phyloP scores from a whole-genome alignment of 1,140 invertebrate genomes.

The Tetraneura akinire region DNA sequence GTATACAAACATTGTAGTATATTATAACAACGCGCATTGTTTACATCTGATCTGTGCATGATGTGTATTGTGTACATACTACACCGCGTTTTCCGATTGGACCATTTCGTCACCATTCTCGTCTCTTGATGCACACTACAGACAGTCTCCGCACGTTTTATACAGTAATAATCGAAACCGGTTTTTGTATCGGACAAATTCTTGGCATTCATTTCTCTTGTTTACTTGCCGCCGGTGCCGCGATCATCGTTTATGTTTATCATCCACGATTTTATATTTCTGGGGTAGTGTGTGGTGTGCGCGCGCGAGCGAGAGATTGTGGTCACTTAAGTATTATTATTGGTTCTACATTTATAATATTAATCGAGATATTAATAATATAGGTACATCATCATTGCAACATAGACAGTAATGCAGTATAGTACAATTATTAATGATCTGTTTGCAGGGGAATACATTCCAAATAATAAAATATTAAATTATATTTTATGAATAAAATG shows the following conservation, averaged over 20 bases:
- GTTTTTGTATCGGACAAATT: constrained; percentile 45
- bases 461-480: neutral
- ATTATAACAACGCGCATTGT: constrained; percentile 10
- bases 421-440: neutral
- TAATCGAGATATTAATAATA: too few species aligned
- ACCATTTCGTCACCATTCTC: neutral
- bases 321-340: neutral
- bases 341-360: too few species aligned
- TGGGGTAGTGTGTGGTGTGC: neutral
- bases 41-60: constrained; percentile 6
- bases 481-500: neutral
- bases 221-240: constrained; percentile 14
- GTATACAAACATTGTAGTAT: neutral
- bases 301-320: too few species aligned
- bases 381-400: too few species aligned
- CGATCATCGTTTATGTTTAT: too few species aligned
- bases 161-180: constrained; percentile 45
- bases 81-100: constrained; percentile 6
- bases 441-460: neutral
- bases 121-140: neutral
- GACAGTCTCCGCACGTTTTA: neutral
- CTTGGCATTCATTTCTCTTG: constrained; percentile 50
- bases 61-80: neutral
- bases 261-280: neutral
- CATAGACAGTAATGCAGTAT: too few species aligned